phyloP scores from a whole-genome alignment of 1,140 invertebrate species.

The Dreissena polymorpha region DNA sequence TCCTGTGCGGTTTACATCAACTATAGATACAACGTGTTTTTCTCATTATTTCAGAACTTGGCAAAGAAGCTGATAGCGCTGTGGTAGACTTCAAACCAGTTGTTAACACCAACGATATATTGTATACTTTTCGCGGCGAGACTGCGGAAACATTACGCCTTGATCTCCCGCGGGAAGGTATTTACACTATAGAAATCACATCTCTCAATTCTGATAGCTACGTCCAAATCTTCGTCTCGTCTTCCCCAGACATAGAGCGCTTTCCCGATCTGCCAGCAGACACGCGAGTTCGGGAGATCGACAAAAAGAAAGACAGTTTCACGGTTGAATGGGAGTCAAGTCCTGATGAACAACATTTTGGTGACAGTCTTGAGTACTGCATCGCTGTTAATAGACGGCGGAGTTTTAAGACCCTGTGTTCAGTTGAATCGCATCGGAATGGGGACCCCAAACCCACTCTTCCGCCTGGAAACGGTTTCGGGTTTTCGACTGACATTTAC shows the following conservation, averaged over 20 bases:
- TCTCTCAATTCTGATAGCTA: conserved; percentile 45
- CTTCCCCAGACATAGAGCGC: conserved; percentile 30
- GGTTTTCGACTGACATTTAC: conserved; percentile 69
- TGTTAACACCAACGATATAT: conserved; percentile 38
- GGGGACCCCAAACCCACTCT: conserved; percentile 64
- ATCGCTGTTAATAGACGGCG: conserved; percentile 65
- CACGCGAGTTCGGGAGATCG: conserved; percentile 28
- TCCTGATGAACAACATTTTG: conserved; percentile 51
- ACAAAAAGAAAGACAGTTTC: conserved; percentile 29
- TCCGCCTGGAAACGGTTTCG: conserved; percentile 65
- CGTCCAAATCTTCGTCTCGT: conserved; percentile 37
- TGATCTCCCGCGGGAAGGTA: conserved; percentile 20
- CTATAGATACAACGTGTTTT: conserved; percentile 15
- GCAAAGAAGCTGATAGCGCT: conserved; percentile 42
- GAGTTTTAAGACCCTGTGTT: conserved; percentile 73
- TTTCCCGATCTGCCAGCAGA: conserved; percentile 42
- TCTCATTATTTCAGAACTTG: conserved; percentile 49
- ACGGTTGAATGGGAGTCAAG: conserved; percentile 43
- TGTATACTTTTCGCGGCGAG: conserved; percentile 44
- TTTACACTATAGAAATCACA: conserved; percentile 49
- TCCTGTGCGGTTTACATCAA: not conserved
- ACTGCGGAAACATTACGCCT: conserved; percentile 45
- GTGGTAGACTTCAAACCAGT: conserved; percentile 45
- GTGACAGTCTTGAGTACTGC: conserved; percentile 72
- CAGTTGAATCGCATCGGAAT: conserved; percentile 61